Evolutionary conservation across 2,113 vertebrate species (phyloP).

Genomic region (Struthidea cinerea): DNA sequence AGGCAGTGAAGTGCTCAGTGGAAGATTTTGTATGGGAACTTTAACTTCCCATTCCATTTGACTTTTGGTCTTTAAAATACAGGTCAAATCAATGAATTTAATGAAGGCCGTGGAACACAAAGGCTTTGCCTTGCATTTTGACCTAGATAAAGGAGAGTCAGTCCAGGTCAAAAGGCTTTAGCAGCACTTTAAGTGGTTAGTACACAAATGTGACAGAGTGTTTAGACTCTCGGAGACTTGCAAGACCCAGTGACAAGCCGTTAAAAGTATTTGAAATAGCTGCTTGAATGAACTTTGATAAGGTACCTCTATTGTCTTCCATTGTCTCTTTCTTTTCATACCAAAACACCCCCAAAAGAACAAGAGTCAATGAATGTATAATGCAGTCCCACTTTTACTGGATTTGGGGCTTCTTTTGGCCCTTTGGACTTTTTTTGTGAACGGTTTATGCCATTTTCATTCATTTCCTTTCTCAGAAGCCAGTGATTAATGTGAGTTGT

Average conservation of each 20-base stretch:
- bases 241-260: slow-evolving; percentile 93
- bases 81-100: slow-evolving; percentile 99
- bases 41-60: slow-evolving; percentile 96
- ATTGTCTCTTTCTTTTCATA: slow-evolving; percentile 81
- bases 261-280: slow-evolving; percentile 94
- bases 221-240: slow-evolving; percentile 86
- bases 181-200: slow-evolving; percentile 93
- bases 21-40: slow-evolving; percentile 88
- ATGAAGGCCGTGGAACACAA: slow-evolving; percentile 96
- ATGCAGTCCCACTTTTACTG: slow-evolving; percentile 80
- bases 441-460: slow-evolving; percentile 73
- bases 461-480: slow-evolving; percentile 66
- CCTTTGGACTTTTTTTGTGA: slow-evolving; percentile 70
- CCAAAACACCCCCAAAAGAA: slow-evolving; percentile 79
- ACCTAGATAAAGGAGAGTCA: slow-evolving; percentile 94
- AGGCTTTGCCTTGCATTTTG: slow-evolving; percentile 93
- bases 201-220: slow-evolving; percentile 99
- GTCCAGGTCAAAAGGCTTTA: slow-evolving; percentile 96
- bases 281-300: slow-evolving; percentile 89
- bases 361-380: slow-evolving; percentile 88
- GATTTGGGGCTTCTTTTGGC: slow-evolving; percentile 67
- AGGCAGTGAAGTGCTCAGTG: slow-evolving; percentile 74
- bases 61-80: slow-evolving; percentile 97
- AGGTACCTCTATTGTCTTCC: slow-evolving; percentile 85
- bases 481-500: slow-evolving; percentile 66